These are phyloP conservation scores for Melinaea menophilus DNA, from an alignment of 2,888 invertebrate genomes.

Conservation along the genomic window DNA sequence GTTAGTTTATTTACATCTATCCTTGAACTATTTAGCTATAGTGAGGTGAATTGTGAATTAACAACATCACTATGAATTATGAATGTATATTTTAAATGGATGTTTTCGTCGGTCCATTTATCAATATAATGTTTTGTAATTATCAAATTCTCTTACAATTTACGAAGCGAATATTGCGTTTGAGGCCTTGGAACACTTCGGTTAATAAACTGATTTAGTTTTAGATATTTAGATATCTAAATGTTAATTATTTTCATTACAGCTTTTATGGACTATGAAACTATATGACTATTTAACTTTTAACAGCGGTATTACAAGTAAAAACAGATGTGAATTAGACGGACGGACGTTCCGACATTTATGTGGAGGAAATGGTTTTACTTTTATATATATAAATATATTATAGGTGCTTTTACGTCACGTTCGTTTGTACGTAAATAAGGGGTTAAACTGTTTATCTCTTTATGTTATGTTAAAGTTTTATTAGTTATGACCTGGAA, in stretches of 20 bases:
- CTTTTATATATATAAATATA: constrained; percentile 15
- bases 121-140: constrained; percentile 1
- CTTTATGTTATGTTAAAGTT: too few relatives aligned
- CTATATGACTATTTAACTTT: too few relatives aligned
- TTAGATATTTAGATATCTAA: background rate
- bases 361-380: constrained; percentile 26
- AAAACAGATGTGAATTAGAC: background rate
- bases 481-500: too few relatives aligned
- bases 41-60: background rate
- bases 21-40: background rate
- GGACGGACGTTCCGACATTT: constrained; percentile 19
- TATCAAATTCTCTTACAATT: constrained; percentile 3
- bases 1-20: background rate
- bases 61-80: constrained; percentile 1
- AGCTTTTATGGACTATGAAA: too few relatives aligned
- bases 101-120: background rate
- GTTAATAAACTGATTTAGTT: background rate
- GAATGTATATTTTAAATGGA: background rate
- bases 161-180: constrained; percentile 3
- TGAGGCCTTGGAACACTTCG: background rate
- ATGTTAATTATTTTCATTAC: too few relatives aligned
- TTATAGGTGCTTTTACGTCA: constrained; percentile 18
- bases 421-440: constrained; percentile 20
- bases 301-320: too few relatives aligned
- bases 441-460: background rate